Evolutionary conservation across 2,797 vertebrate genomes (phyloP).

Genomic region (Manis javanica): DNA sequence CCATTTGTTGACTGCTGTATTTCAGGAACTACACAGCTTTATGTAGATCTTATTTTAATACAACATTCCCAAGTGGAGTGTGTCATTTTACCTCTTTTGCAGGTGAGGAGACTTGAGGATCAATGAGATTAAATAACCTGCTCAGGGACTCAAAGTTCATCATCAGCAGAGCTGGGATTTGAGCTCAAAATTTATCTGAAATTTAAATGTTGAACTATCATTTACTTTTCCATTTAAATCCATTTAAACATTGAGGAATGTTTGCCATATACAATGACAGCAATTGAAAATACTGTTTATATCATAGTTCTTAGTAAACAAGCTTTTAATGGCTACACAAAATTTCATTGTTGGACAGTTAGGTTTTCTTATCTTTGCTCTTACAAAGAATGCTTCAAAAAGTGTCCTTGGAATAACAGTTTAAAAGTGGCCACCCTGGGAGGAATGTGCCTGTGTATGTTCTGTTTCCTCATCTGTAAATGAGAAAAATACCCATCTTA

Average conservation of each 20-base stretch:
- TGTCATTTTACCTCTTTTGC: background rate
- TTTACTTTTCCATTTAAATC: background rate
- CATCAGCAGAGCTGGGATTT: background rate
- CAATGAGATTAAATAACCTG: background rate
- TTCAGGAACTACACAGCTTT: background rate
- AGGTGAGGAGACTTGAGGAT: background rate
- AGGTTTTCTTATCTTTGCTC: background rate
- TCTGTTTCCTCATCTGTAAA: background rate
- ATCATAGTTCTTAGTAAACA: background rate
- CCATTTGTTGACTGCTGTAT: background rate
- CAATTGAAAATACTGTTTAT: background rate
- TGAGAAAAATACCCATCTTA: background rate
- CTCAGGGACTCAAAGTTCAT: background rate
- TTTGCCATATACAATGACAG: background rate
- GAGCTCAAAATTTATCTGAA: background rate
- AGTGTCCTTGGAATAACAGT: background rate
- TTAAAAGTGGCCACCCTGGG: background rate
- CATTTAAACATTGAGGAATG: background rate
- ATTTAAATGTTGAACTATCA: background rate
- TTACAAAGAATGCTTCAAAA: background rate
- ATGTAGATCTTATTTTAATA: background rate
- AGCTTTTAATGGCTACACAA: background rate
- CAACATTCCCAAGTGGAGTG: background rate
- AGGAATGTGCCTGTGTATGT: background rate
- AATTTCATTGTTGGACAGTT: background rate